Evolutionary conservation across 1,140 invertebrate species (phyloP).

Genomic region (Zeugodacus cucurbitae): DNA sequence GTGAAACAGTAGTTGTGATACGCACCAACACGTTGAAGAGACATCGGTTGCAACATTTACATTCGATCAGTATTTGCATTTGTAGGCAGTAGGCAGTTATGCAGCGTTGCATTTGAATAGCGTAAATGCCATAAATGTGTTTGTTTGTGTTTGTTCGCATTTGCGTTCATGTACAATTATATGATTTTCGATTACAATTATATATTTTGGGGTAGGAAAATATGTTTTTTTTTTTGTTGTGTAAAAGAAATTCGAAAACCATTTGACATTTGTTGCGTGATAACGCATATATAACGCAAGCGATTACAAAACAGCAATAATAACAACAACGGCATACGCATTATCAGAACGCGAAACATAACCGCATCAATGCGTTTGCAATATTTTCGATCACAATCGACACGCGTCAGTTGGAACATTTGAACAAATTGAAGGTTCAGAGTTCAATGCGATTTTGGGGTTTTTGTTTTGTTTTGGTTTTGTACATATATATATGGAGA

Average conservation of each 20-base stretch:
- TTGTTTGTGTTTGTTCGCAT: conserved; percentile 19
- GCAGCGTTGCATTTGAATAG: conserved; percentile 27
- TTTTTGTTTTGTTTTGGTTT: conserved; percentile 49
- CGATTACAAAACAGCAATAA: conserved; percentile 18
- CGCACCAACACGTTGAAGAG: not conserved
- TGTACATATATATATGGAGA: conserved; percentile 55
- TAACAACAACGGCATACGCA: conserved; percentile 17
- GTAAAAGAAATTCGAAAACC: not conserved
- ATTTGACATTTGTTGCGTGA: not conserved
- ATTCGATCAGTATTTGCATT: not conserved
- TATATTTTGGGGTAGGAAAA: conserved; percentile 24
- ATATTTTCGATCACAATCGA: conserved; percentile 35
- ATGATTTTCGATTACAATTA: not conserved
- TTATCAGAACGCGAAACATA: conserved; percentile 13
- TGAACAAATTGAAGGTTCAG: conserved; percentile 23
- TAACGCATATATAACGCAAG: conserved; percentile 14
- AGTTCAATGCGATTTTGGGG: not conserved
- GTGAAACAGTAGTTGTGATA: conserved; percentile 6
- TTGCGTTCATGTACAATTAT: conserved; percentile 10
- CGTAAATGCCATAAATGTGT: conserved; percentile 25
- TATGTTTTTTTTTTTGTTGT: not conserved
- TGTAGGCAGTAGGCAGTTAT: not conserved
- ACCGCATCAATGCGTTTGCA: conserved; percentile 12
- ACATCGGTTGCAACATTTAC: conserved; percentile 31
- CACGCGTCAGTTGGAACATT: conserved; percentile 19